Evolutionary conservation across 2,113 vertebrate genomes (phyloP), one percentile per base, ranked within the genome.

Genomic region (Conger conger): DNA sequence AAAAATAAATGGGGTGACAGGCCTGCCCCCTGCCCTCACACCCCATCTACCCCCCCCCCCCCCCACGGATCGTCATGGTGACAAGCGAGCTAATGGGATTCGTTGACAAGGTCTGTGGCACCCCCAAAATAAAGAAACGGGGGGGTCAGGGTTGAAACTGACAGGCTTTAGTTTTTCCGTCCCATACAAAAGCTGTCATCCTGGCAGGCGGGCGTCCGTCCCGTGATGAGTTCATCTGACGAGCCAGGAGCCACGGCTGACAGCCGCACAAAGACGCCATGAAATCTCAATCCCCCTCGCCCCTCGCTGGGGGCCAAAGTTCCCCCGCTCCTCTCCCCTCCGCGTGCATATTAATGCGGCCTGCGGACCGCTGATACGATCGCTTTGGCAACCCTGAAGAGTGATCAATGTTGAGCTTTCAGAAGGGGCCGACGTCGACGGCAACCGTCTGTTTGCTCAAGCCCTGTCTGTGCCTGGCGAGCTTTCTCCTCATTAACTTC

Each of bases 191-290:
- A 63, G 57, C 79, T 86, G 18, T 60, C 38, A 63, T 18, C 3
- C 20, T 63, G 57, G 57, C 57, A 8, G 5, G 57, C 35, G n/a
- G 36, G 81, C 37, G 23, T 36, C 57, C 53, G 53, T 17, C 30
- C 33, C n/a, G 78, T 87, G 89, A 87, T 82, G 37, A 85, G 88
- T 84, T 84, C 81, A 86, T 78, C 77, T 87, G 86, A 82, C 82
- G 79, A 16, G 4, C 27, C 53, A 45, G 53, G 57, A 53, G 79
- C 54, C 33, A 78, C 76, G n/a, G 18, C 81, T 88, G 89, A 89
- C 86, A 86, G 84, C 76, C 86, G 11, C 45, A 89, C 86, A 89
- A 89, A 87, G 87, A 53, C 50, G 23, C 73, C 78, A 40, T 76
- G 76, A 85, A 79, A 86, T 85, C 84, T 87, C 88, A 85, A 86